Evolutionary conservation across 2,888 invertebrate species (phyloP), one percentile per base, ranked within the genome.

Genomic region (Trachelus troglodyta): DNA sequence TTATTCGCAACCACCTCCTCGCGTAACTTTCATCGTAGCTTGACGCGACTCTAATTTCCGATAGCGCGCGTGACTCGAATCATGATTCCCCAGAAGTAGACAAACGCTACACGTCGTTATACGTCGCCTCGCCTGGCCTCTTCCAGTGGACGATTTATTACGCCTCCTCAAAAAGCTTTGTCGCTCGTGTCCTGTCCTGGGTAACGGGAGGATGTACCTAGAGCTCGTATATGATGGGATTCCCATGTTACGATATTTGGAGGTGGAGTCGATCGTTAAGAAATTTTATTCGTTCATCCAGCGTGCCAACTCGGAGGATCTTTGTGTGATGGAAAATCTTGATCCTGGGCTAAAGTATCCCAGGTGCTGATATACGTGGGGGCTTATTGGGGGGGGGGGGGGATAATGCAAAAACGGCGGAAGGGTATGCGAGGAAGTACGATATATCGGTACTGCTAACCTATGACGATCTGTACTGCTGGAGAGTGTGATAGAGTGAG

Each of bases 21-120:
- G 77, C 74, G 79, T 74, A 75, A 79, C 73, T 79, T 79, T 80
- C 79, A 74, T 79, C 81, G 77, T 80, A 79, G 77, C 81, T 86
- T 86, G 88, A 86, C 87, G 85, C 82, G 87, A 86, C 88, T 90
- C 90, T 90, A 90, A 90, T 90, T 90, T 90, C 90, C 90, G 90
- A 90, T 87, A 85, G 86, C 83, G 81, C 86, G 87, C 90, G 90
- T 90, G 90, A 90, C 90, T 89, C 77, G 90, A 90, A 90, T 90
- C 77, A 34, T 34, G 71, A 71, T 31, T 56, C 71, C 12, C 71
- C 33, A 71, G 71, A 11, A 34, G 33, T 56, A 56, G 56, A 56
- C 23, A 15, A 23, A 23, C 56, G 23, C 56, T 56, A 56, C 56
- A 56, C 56, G 56, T 56, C 56, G 9, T 56, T 56, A 23, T 6